Conservation (phyloP, 2,888 invertebrate genomes). For the Ferdinandea cuprea region DNA sequence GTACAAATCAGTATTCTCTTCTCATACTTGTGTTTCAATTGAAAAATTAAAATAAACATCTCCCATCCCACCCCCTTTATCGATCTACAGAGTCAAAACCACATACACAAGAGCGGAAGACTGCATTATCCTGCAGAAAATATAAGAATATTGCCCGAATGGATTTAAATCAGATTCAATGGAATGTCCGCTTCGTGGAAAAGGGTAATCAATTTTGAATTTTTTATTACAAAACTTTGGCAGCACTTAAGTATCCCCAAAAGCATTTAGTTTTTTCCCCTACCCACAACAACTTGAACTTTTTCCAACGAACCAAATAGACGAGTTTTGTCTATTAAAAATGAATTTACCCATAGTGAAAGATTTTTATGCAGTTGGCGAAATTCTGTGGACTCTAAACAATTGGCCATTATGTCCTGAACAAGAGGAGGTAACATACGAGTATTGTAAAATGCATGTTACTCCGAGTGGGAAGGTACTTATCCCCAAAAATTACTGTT, state of each 20-base stretch:
- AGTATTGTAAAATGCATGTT: too few relatives aligned
- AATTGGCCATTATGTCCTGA: conserved; percentile 43
- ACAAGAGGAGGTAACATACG: too few relatives aligned
- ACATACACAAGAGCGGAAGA: too few relatives aligned
- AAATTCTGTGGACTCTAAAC: conserved; percentile 16
- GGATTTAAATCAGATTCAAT: background rate
- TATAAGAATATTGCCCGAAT: background rate
- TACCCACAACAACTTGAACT: conserved; percentile 18
- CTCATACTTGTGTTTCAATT: too few relatives aligned
- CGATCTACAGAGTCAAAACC: too few relatives aligned
- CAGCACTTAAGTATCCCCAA: conserved; percentile 14
- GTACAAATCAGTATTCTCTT: too few relatives aligned
- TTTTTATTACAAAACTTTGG: conserved; percentile 31
- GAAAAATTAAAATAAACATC: too few relatives aligned
- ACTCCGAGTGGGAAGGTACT: too few relatives aligned
- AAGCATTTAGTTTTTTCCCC: conserved; percentile 14
- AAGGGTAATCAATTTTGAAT: conserved; percentile 17
- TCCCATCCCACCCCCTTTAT: too few relatives aligned
- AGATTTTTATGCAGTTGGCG: background rate
- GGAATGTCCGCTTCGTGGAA: background rate
- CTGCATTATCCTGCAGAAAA: background rate
- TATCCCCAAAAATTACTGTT: too few relatives aligned
- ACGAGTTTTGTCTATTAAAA: conserved; percentile 14
- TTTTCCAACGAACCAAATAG: background rate
- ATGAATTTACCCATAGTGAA: conserved; percentile 3